Conservation (phyloP, 2,797 vertebrate genomes). For the Tenualosa ilisha region DNA sequence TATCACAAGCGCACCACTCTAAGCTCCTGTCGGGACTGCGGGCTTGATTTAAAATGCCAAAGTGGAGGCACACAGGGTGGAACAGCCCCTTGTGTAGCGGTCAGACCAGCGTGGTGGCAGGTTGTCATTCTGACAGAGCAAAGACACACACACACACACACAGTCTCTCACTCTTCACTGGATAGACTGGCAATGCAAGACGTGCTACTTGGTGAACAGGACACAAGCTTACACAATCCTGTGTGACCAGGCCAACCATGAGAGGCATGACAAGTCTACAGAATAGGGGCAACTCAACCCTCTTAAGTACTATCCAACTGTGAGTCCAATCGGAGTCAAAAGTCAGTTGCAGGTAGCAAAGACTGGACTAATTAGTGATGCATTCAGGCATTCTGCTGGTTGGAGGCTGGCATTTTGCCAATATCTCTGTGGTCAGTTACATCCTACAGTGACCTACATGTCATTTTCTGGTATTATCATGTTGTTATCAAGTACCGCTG, state of each 20-base stretch:
- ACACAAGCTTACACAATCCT: not conserved
- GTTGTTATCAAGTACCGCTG: not conserved
- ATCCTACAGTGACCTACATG: not conserved
- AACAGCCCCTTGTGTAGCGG: not conserved
- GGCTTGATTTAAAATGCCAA: conserved; percentile 3
- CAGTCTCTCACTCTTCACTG: not conserved
- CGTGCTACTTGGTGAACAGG: not conserved
- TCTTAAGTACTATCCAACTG: too few species aligned
- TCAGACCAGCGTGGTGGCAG: not conserved
- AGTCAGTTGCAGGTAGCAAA: too few species aligned
- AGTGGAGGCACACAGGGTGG: not conserved
- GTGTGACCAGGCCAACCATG: too few species aligned
- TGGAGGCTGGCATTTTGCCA: not conserved
- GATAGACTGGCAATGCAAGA: not conserved
- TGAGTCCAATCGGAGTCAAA: too few species aligned
- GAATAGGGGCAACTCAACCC: too few species aligned
- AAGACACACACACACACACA: not conserved
- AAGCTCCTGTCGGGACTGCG: not conserved
- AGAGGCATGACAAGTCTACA: too few species aligned
- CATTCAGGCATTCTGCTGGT: not conserved
- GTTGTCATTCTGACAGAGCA: conserved; percentile 14
- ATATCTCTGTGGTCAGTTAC: not conserved
- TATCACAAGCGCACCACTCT: not conserved
- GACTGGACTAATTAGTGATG: too few species aligned
- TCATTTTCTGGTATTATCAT: not conserved